These are phyloP conservation scores for Chirona hameri DNA, from an alignment of 2,888 invertebrate species.

Conservation along the genomic window DNA sequence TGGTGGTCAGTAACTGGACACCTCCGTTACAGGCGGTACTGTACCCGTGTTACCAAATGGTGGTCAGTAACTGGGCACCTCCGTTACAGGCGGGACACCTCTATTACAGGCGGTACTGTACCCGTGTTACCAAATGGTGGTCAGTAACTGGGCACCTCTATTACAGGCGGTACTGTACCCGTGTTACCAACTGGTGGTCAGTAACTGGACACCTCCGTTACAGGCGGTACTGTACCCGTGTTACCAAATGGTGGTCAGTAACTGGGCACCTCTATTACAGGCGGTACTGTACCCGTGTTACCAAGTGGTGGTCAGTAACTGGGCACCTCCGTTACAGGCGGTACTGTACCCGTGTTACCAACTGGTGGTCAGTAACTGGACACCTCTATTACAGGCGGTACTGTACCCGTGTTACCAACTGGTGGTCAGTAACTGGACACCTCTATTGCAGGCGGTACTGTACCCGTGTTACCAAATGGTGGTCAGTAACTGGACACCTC, in stretches of 20 bases:
- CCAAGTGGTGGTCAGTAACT: conserved; percentile 72
- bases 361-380: conserved; percentile 73
- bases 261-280: conserved; percentile 68
- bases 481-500: conserved; percentile 77
- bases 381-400: conserved; percentile 55
- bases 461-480: conserved; percentile 77
- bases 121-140: conserved; percentile 74
- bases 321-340: conserved; percentile 64
- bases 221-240: conserved; percentile 60
- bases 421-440: conserved; percentile 76
- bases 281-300: conserved; percentile 64
- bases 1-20: conserved; percentile 75
- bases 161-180: conserved; percentile 57
- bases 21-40: conserved; percentile 55
- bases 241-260: conserved; percentile 72
- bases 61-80: conserved; percentile 78
- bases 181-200: conserved; percentile 72
- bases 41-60: conserved; percentile 73
- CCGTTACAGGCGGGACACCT: too few relatives aligned
- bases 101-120: conserved; percentile 52
- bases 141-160: conserved; percentile 78
- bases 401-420: conserved; percentile 75
- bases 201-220: conserved; percentile 71
- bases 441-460: conserved; percentile 51
- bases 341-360: conserved; percentile 71